A percentile compares a stretch with the other conserved stretches of the same genome.
Evolutionary conservation across 2,797 vertebrate genomes (phyloP).

Genomic region (Setipinna tenuifilis): DNA sequence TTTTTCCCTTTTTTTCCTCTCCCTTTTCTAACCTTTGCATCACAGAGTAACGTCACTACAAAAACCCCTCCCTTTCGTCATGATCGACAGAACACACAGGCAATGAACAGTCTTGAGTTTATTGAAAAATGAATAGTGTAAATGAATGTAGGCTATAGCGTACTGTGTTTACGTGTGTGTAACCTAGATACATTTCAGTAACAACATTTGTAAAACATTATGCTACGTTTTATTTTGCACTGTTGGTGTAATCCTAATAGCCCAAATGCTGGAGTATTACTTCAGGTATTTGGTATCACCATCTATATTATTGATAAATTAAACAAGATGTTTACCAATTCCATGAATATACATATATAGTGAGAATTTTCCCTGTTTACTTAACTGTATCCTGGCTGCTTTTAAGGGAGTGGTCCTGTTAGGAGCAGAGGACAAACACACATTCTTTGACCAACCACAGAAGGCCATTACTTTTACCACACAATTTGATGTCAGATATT

Average conservation of each 20-base stretch:
- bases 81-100: conserved; percentile 33
- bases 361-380: not conserved
- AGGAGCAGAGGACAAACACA: not conserved
- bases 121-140: not conserved
- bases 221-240: not conserved
- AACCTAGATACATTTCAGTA: not conserved
- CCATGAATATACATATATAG: not conserved
- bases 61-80: conserved; percentile 44
- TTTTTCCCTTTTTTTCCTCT: conserved; percentile 54
- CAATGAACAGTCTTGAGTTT: conserved; percentile 37
- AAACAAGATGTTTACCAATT: not conserved
- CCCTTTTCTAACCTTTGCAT: conserved; percentile 59
- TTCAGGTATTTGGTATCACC: not conserved
- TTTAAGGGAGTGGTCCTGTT: not conserved
- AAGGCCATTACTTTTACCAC: not conserved
- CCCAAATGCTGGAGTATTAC: not conserved
- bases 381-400: not conserved
- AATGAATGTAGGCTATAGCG: not conserved
- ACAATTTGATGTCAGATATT: not conserved
- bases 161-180: not conserved
- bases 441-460: not conserved
- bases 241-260: not conserved
- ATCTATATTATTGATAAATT: not conserved
- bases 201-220: not conserved
- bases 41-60: conserved; percentile 55